Evolutionary conservation across 2,113 vertebrate genomes (phyloP).

Genomic region (Labeo catla): DNA sequence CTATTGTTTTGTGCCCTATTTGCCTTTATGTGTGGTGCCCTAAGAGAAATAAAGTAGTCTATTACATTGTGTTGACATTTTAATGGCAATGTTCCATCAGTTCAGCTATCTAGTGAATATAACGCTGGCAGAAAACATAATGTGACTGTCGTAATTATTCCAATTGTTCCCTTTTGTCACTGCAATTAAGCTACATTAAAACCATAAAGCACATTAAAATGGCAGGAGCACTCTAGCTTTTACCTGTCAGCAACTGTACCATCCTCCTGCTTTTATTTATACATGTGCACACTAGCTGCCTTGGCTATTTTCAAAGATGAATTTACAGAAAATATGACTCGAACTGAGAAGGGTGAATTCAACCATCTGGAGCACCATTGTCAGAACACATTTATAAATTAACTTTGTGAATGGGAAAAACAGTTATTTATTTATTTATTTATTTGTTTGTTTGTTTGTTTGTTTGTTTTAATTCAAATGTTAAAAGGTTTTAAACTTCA

Average conservation of each 20-base stretch:
- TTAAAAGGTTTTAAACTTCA: background rate
- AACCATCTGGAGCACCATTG: background rate
- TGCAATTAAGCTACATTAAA: constrained; percentile 23
- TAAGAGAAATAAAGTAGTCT: background rate
- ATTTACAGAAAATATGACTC: background rate
- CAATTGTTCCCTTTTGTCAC: constrained; percentile 13
- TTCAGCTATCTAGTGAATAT: constrained; percentile 2
- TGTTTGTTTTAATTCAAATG: too few species aligned
- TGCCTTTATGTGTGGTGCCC: constrained; percentile 5
- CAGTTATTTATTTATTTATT: too few species aligned
- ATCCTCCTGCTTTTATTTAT: background rate
- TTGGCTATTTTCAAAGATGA: background rate
- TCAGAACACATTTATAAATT: background rate
- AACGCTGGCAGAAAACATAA: background rate
- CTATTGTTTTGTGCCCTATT: constrained; percentile 1
- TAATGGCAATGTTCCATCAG: background rate
- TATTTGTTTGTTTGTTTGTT: too few species aligned
- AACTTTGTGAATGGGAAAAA: too few species aligned
- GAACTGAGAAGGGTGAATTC: background rate
- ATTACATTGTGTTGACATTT: background rate
- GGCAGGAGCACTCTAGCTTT: background rate
- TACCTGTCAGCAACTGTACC: background rate
- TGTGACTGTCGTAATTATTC: constrained; percentile 1
- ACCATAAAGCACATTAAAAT: constrained; percentile 13
- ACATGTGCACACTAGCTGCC: background rate